These are phyloP conservation scores for Anthoscopus minutus DNA, from an alignment of 2,113 vertebrate genomes.

Conservation along the genomic window DNA sequence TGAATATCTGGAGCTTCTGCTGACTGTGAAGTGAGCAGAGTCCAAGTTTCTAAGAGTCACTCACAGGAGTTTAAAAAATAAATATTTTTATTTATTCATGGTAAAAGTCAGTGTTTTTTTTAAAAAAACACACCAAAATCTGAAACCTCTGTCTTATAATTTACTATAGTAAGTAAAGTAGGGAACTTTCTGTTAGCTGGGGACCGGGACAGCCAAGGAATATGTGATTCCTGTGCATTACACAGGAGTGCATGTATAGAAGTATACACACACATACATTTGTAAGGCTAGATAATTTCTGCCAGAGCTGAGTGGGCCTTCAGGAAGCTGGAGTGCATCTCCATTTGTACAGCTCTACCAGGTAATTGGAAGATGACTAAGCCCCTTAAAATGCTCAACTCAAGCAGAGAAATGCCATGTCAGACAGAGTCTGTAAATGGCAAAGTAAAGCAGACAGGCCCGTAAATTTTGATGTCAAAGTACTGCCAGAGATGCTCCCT, in stretches of 20 bases:
- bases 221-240: not conserved
- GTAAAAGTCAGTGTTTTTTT: not conserved
- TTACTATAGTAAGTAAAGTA: not conserved
- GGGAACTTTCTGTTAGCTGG: not conserved
- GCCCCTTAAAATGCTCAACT: not conserved
- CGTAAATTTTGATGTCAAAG: slow-evolving; percentile 11
- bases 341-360: not conserved
- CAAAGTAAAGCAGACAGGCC: not conserved
- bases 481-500: not conserved
- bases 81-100: not conserved
- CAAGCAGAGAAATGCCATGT: not conserved
- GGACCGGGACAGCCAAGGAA: not conserved
- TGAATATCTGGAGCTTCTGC: not conserved
- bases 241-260: not conserved
- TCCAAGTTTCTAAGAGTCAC: not conserved
- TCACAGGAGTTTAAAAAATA: not conserved
- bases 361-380: not conserved
- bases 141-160: not conserved
- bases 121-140: not conserved
- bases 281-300: not conserved
- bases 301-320: not conserved
- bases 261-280: not conserved
- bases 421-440: not conserved
- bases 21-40: not conserved
- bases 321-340: not conserved